These are phyloP conservation scores for Nycteola revayana DNA, from an alignment of 2,888 invertebrate genomes.

Conservation along the genomic window DNA sequence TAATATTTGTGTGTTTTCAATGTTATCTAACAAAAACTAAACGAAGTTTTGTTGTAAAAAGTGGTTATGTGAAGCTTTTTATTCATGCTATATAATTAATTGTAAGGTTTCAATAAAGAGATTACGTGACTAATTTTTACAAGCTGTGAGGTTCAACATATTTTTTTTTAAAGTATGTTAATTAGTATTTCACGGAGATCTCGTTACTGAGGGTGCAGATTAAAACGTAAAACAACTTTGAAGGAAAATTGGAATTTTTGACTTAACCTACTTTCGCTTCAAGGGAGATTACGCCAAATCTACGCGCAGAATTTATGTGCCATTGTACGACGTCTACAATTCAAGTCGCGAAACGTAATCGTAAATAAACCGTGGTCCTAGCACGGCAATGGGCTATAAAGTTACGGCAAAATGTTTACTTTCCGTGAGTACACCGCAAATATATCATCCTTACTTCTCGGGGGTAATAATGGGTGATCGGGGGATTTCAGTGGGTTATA, in stretches of 20 bases:
- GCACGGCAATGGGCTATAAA: conserved; percentile 33
- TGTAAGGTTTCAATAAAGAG: too few species aligned
- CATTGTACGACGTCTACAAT: conserved; percentile 27
- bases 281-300: conserved; percentile 29
- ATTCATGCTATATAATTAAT: too few species aligned
- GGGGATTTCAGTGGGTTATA: too few species aligned
- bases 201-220: conserved; percentile 19
- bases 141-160: too few species aligned
- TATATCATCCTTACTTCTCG: too few species aligned
- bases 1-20: too few species aligned
- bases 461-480: too few species aligned
- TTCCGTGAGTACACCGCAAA: not conserved
- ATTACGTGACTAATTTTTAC: too few species aligned
- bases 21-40: too few species aligned
- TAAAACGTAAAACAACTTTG: conserved; percentile 14
- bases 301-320: conserved; percentile 33
- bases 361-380: conserved; percentile 27
- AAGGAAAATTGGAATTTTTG: conserved; percentile 27
- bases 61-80: too few species aligned
- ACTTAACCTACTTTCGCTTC: conserved; percentile 29
- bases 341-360: conserved; percentile 27
- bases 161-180: too few species aligned
- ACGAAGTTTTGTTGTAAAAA: too few species aligned
- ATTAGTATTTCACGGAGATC: conserved; percentile 7
- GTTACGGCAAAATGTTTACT: conserved; percentile 19